Base-by-base conservation (phyloP, 2,797 vertebrate species). In the Malurus leucopterus region DNA sequence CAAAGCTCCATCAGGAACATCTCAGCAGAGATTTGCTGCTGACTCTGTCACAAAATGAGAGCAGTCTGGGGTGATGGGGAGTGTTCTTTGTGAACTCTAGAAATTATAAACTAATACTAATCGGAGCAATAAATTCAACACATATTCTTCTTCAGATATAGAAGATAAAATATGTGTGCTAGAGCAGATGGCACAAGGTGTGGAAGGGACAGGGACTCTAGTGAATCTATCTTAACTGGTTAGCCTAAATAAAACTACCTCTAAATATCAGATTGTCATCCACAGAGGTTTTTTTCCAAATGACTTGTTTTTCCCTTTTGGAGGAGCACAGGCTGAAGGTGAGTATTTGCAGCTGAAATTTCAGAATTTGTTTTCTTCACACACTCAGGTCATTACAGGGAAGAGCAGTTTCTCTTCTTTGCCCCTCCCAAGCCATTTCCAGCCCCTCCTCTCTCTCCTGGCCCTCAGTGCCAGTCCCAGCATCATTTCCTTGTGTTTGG, bases 91-190 rank as follows among this genome's bases (percentile, higher is more conserved):
- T 30, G 50, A 70, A 19, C 22, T 41, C 43, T 59, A 54, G 78
- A 61, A 88, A 69, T 46, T 5, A 51, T 51, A 85, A 67, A 29
- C 7, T 32, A 71, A 70, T 62, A 54, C 43, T 88, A 70, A 89
- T 82, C 69, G 78, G 78, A 80, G 36, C 15, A 69, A 91, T 89
- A 61, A 80, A 51, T 62, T 30, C 40, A 85, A 1, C 41, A 58
- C 12, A 26, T 3, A 4, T 61, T 65, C 23, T 18, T 76, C 49
- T 51, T 63, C 21, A 46, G 46, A 17, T 32, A 22, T 9, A 34
- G 63, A 34, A 6, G 13, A 36, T 84, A 84, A 95, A 95, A 91
- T 71, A 73, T 34, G 44, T 29, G 4, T 36, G 36, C 36, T 64
- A 50, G 58, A 90, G 80, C 22, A 91, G 63, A 71, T 36, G 77